Conservation (phyloP, 2,113 vertebrate genomes). For the Cottus gobio region DNA sequence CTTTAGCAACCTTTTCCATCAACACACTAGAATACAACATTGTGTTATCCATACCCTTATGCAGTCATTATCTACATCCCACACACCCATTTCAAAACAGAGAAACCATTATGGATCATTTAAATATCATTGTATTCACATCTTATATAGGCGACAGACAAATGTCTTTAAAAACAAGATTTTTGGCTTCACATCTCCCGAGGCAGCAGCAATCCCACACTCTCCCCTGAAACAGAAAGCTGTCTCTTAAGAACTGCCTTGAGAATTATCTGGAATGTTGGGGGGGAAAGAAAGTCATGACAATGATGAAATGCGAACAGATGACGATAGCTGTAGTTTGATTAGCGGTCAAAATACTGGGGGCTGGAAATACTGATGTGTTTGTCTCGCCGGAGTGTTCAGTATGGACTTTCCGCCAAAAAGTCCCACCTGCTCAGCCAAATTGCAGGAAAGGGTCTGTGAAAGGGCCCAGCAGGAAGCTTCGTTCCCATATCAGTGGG, state of each 20-base stretch:
- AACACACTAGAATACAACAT: constrained; percentile 21
- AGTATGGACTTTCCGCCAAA: constrained; percentile 20
- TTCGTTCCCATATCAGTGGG: constrained; percentile 63
- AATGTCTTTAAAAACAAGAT: constrained; percentile 30
- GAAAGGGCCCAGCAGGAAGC: constrained; percentile 23
- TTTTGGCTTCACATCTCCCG: constrained; percentile 64
- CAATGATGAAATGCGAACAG: constrained; percentile 62
- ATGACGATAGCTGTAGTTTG: constrained; percentile 48
- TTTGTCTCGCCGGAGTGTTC: constrained; percentile 47
- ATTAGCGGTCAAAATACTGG: constrained; percentile 55
- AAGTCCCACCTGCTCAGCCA: constrained; percentile 44
- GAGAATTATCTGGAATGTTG: constrained; percentile 72
- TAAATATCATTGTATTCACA: constrained; percentile 61
- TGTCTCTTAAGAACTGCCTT: constrained; percentile 50
- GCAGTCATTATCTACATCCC: constrained; percentile 54
- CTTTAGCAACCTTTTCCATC: constrained; percentile 24
- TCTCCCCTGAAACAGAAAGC: constrained; percentile 55
- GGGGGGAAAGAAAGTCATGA: constrained; percentile 40
- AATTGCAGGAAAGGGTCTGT: constrained; percentile 44
- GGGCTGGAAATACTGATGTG: constrained; percentile 30
- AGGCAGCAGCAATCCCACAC: constrained; percentile 72
- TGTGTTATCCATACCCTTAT: constrained; percentile 44
- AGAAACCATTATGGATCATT: constrained; percentile 66
- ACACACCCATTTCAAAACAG: constrained; percentile 53
- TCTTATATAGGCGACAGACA: constrained; percentile 47